Percentiles rank a stretch among this genome's conserved stretches.
These are phyloP conservation scores for Ptilonorhynchus violaceus DNA, from an alignment of 2,113 vertebrate species.

Conservation along the genomic window DNA sequence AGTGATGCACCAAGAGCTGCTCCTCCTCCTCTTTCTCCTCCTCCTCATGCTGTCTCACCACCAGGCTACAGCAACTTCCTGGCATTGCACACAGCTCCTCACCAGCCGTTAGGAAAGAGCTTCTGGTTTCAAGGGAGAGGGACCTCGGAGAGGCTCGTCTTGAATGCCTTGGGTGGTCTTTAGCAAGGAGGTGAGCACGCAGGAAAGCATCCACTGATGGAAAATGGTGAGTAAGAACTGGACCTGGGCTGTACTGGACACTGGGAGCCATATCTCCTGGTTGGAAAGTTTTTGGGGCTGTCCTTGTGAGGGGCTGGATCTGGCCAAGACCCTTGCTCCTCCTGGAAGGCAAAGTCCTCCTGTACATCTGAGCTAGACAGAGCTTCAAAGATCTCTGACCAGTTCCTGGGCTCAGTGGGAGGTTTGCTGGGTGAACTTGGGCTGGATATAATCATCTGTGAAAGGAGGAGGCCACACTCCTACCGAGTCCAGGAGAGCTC, in stretches of 20 bases:
- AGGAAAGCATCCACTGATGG: background rate
- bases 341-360: background rate
- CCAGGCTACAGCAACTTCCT: constrained; percentile 29
- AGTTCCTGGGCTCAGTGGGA: background rate
- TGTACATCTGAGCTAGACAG: background rate
- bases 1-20: background rate
- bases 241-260: background rate
- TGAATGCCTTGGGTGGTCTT: background rate
- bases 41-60: background rate
- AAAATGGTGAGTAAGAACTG: constrained; percentile 45
- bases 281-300: background rate
- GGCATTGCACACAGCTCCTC: background rate
- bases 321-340: accelerated
- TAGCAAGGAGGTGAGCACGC: background rate
- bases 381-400: background rate
- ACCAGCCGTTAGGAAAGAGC: background rate
- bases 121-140: background rate
- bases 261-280: accelerated
- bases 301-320: background rate
- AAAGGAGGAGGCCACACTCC: background rate
- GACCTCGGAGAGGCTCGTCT: background rate
- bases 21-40: background rate
- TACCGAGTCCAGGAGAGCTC: background rate
- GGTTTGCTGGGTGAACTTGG: background rate
- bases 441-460: background rate